A percentile compares a stretch with the other conserved stretches of the same genome.
Evolutionary conservation across 2,888 invertebrate genomes (phyloP).

Genomic region (Poecilus cupreus): DNA sequence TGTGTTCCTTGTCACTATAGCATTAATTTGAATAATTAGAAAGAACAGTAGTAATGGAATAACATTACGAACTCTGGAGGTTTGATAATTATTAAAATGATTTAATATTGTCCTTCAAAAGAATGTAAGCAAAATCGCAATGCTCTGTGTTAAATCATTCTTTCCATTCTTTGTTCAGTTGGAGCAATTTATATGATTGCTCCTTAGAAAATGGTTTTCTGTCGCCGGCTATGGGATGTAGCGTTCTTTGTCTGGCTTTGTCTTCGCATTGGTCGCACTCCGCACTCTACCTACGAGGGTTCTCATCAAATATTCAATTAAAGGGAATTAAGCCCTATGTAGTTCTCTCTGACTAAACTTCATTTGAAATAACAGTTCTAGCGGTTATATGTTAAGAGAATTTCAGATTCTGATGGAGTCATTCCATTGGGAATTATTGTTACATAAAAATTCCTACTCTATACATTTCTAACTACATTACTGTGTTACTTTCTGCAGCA

Average conservation of each 20-base stretch:
- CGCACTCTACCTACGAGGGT: background rate
- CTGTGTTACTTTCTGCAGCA: background rate
- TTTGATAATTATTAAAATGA: too few relatives aligned
- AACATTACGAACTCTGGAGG: too few relatives aligned
- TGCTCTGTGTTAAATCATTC: too few relatives aligned
- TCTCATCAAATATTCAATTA: slow-evolving; percentile 57
- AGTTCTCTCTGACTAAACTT: slow-evolving; percentile 44
- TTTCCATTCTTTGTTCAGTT: too few relatives aligned
- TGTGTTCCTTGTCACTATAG: too few relatives aligned
- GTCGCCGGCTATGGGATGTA: too few relatives aligned
- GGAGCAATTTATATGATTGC: too few relatives aligned
- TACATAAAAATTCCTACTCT: background rate
- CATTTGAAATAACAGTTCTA: slow-evolving; percentile 49
- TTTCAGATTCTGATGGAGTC: slow-evolving; percentile 22
- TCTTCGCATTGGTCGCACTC: background rate
- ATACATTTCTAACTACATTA: background rate
- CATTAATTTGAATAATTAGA: too few relatives aligned
- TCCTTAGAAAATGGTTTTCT: background rate
- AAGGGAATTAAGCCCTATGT: slow-evolving; percentile 54
- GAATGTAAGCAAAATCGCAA: too few relatives aligned
- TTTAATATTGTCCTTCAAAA: too few relatives aligned
- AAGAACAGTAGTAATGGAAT: too few relatives aligned
- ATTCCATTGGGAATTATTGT: slow-evolving; percentile 1
- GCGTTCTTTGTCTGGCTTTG: background rate
- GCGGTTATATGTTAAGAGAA: slow-evolving; percentile 26